Conservation (phyloP, 2,888 invertebrate genomes). For the Megaustenia siamemsis region DNA sequence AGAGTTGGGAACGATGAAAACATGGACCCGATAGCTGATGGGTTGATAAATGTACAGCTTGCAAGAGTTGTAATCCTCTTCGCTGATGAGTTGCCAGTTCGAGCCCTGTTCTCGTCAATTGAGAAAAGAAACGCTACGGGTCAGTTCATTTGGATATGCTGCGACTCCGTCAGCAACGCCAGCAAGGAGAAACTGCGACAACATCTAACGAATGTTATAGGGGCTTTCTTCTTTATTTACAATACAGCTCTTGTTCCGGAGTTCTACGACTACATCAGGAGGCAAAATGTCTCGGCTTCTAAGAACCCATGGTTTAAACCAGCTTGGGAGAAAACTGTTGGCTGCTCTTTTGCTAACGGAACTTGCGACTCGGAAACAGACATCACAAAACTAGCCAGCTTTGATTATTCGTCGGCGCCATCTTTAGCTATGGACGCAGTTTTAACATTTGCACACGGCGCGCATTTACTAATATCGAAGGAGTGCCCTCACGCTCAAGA, state of each 20-base stretch:
- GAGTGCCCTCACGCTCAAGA: slow-evolving; percentile 14
- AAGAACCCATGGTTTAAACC: slow-evolving; percentile 68
- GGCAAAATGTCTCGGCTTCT: slow-evolving; percentile 56
- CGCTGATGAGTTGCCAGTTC: slow-evolving; percentile 62
- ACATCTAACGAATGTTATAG: slow-evolving; percentile 60
- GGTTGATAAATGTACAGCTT: slow-evolving; percentile 43
- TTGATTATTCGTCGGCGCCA: neutral
- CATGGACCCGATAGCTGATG: slow-evolving; percentile 51
- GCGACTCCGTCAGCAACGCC: slow-evolving; percentile 63
- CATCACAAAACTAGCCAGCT: neutral
- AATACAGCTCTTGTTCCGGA: slow-evolving; percentile 53
- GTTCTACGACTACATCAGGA: slow-evolving; percentile 65
- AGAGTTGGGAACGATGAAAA: slow-evolving; percentile 43
- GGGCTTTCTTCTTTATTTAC: slow-evolving; percentile 62
- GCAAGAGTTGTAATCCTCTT: slow-evolving; percentile 68
- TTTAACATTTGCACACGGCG: slow-evolving; percentile 49
- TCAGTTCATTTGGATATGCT: slow-evolving; percentile 70
- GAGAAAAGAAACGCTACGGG: slow-evolving; percentile 53
- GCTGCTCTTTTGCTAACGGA: slow-evolving; percentile 51
- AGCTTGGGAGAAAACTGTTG: slow-evolving; percentile 62
- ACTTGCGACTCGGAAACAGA: slow-evolving; percentile 16
- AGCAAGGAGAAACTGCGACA: slow-evolving; percentile 56
- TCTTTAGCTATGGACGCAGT: slow-evolving; percentile 45
- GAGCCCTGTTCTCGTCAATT: slow-evolving; percentile 59
- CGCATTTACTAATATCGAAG: slow-evolving; percentile 34